Percentiles rank a stretch among this genome's conserved stretches.
Evolutionary conservation across 2,797 vertebrate genomes (phyloP).

Genomic region (Bovichtus diacanthus): DNA sequence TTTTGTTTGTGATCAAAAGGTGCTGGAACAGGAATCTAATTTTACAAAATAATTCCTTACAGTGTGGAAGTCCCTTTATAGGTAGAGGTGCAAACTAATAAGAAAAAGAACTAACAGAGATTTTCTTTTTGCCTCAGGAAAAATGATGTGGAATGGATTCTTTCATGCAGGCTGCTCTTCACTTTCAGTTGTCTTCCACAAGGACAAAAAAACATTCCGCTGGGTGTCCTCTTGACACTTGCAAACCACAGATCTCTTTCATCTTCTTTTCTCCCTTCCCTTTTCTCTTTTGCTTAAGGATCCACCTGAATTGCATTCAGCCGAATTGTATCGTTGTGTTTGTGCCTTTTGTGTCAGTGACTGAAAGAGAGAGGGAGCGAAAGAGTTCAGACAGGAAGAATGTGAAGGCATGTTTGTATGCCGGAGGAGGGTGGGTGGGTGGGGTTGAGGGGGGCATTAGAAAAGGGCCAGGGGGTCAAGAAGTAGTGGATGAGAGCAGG

Average conservation of each 20-base stretch:
- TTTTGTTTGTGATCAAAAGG: constrained; percentile 91
- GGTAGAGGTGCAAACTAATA: constrained; percentile 90
- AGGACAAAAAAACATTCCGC: constrained; percentile 80
- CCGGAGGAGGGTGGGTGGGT: constrained; percentile 65
- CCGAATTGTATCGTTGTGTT: constrained; percentile 82
- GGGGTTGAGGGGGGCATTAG: constrained; percentile 54
- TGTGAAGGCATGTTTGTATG: constrained; percentile 83
- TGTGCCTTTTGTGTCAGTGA: constrained; percentile 85
- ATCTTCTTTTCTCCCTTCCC: constrained; percentile 77
- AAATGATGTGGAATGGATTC: constrained; percentile 83
- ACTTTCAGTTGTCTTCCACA: constrained; percentile 81
- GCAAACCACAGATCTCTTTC: constrained; percentile 81
- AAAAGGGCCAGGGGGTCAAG: constrained; percentile 75
- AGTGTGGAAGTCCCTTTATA: constrained; percentile 91
- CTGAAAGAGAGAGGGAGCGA: constrained; percentile 80
- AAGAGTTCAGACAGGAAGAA: constrained; percentile 83
- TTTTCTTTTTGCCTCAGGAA: constrained; percentile 82
- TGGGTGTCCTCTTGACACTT: constrained; percentile 82
- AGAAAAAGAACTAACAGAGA: constrained; percentile 84
- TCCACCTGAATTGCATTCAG: constrained; percentile 86
- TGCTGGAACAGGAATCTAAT: constrained; percentile 92
- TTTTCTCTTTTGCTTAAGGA: constrained; percentile 77
- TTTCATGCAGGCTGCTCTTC: constrained; percentile 85
- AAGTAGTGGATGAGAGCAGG: constrained; percentile 72
- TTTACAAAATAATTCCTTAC: constrained; percentile 91